Evolutionary conservation across 2,888 invertebrate genomes (phyloP).

Genomic region (Drosophila paucipuncta): DNA sequence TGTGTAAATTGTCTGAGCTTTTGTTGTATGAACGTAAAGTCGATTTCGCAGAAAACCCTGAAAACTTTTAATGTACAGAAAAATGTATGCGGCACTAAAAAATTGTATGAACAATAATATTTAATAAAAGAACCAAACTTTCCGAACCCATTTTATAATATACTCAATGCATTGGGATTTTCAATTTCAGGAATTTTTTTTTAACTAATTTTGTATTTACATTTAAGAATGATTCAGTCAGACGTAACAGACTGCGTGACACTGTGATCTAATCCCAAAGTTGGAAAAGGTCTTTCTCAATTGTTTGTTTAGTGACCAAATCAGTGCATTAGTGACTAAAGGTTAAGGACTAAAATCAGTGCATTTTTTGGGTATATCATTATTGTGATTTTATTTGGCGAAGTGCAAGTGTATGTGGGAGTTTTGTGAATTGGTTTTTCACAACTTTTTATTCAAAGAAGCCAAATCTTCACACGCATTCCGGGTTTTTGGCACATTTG

Average conservation of each 20-base stretch:
- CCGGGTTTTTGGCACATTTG: background rate
- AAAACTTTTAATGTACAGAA: background rate
- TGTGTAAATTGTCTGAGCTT: background rate
- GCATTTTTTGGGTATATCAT: background rate
- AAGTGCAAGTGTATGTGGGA: background rate
- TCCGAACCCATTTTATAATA: background rate
- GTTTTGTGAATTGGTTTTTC: background rate
- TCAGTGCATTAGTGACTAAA: background rate
- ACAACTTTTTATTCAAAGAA: background rate
- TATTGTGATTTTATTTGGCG: background rate
- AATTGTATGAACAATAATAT: background rate
- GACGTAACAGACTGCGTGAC: background rate
- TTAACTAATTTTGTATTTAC: background rate
- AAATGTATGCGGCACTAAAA: background rate
- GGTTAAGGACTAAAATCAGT: background rate
- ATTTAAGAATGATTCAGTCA: background rate
- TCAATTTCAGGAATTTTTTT: background rate
- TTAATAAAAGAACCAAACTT: conserved; percentile 1
- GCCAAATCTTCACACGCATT: background rate
- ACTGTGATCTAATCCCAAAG: background rate
- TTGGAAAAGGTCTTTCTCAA: background rate
- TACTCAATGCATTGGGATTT: background rate
- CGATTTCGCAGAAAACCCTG: background rate
- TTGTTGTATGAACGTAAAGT: background rate
- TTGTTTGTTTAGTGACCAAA: background rate